phyloP scores from a whole-genome alignment of 1,140 invertebrate species.

The Zelostemma sp. region DNA sequence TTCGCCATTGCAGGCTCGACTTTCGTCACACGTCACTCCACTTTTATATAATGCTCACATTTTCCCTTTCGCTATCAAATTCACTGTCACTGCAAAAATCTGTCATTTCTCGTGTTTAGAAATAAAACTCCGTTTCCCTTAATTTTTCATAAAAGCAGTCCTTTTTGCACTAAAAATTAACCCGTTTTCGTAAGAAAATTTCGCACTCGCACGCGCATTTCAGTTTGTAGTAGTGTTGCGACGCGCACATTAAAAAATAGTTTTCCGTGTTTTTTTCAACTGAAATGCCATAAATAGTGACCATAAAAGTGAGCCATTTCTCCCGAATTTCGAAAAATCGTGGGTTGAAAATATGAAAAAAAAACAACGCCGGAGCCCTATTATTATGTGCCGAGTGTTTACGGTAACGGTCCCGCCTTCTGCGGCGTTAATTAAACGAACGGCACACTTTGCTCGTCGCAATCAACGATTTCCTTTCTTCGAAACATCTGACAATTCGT shows the following conservation, averaged over 20 bases:
- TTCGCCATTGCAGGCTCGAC: slow-evolving; percentile 4
- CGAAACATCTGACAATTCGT: no score
- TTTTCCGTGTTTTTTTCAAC: no score
- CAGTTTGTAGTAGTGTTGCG: no score
- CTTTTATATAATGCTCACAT: not conserved
- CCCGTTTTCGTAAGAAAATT: no score
- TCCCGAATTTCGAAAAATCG: no score
- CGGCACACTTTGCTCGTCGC: slow-evolving; percentile 35
- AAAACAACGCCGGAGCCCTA: not conserved
- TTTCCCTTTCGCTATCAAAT: slow-evolving; percentile 3
- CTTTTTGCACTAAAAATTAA: no score
- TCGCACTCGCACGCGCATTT: no score
- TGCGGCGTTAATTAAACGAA: slow-evolving; percentile 33
- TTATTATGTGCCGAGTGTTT: slow-evolving; percentile 38
- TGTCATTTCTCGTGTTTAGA: not conserved
- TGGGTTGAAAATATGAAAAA: not conserved
- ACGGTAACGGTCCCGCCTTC: slow-evolving; percentile 43
- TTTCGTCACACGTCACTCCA: not conserved
- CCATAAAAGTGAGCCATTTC: no score
- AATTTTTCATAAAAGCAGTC: no score
- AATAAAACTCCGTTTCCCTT: no score
- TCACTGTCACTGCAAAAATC: not conserved
- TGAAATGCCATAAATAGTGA: no score
- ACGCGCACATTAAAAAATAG: no score
- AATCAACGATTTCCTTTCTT: not conserved